Evolutionary conservation across 1,140 invertebrate species (phyloP).

Genomic region (Lepidurus arcticus): DNA sequence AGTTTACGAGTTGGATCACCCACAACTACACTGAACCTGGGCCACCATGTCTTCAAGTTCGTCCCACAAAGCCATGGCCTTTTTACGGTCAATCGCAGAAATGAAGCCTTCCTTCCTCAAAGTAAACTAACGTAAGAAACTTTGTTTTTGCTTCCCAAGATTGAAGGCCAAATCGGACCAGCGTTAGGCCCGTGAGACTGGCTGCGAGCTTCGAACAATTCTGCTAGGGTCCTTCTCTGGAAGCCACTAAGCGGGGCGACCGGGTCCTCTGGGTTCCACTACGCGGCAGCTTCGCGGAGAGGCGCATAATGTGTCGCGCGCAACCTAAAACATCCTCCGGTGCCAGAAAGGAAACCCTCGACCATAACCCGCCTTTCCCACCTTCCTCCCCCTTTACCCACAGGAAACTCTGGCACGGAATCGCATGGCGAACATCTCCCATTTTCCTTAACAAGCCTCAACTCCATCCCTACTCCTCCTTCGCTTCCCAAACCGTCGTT

Average conservation of each 20-base stretch:
- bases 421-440: not conserved
- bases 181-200: too few species aligned
- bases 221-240: not conserved
- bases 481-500: too few species aligned
- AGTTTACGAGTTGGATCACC: not conserved
- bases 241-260: not conserved
- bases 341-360: not conserved
- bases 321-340: not conserved
- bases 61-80: too few species aligned
- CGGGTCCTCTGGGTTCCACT: not conserved
- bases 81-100: too few species aligned
- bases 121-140: too few species aligned
- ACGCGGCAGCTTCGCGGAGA: not conserved
- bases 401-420: constrained; percentile 5
- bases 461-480: not conserved
- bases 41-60: too few species aligned
- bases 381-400: not conserved
- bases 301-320: not conserved
- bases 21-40: too few species aligned
- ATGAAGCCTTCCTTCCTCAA: too few species aligned
- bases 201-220: not conserved
- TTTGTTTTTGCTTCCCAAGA: too few species aligned
- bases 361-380: not conserved
- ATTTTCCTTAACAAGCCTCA: not conserved
- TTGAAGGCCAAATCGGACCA: too few species aligned